A percentile compares a stretch with the other conserved stretches of the same genome.
phyloP scores from a whole-genome alignment of 2,113 vertebrate genomes.

The Cyanoramphus novaezelandiae region DNA sequence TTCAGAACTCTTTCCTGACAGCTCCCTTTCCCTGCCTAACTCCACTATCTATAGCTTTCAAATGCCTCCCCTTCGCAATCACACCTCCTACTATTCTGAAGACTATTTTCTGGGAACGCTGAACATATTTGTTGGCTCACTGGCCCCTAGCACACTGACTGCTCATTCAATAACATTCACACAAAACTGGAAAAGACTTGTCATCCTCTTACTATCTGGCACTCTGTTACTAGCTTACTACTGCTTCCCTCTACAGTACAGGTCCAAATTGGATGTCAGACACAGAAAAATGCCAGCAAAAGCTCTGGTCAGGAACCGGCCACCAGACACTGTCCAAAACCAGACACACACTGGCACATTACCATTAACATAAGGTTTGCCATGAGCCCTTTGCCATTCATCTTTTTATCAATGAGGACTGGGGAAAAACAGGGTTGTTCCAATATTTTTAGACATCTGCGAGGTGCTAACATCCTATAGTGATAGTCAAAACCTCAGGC shows the following conservation, averaged over 20 bases:
- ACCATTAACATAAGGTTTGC: neutral
- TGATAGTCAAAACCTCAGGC: neutral
- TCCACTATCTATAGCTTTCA: slow-evolving; percentile 35
- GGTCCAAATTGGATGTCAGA: slow-evolving; percentile 42
- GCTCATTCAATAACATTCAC: slow-evolving; percentile 57
- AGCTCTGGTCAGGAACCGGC: neutral
- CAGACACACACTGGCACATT: neutral
- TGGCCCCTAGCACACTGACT: slow-evolving; percentile 56
- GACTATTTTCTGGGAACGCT: slow-evolving; percentile 41
- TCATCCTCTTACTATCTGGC: slow-evolving; percentile 57
- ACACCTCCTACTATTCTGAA: slow-evolving; percentile 58
- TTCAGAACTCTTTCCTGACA: neutral
- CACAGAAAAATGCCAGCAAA: slow-evolving; percentile 39
- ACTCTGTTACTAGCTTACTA: slow-evolving; percentile 12
- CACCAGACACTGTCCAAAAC: slow-evolving; percentile 5
- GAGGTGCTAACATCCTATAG: neutral
- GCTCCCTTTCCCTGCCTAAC: slow-evolving; percentile 17
- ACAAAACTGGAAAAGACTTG: slow-evolving; percentile 61
- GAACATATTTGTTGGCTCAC: slow-evolving; percentile 60
- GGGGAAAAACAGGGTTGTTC: neutral
- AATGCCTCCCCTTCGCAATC: slow-evolving; percentile 22
- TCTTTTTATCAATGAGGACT: neutral
- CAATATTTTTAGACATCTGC: neutral
- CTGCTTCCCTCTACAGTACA: slow-evolving; percentile 16
- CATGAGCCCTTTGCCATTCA: neutral